Evolutionary conservation across 2,113 vertebrate genomes (phyloP).

Genomic region (Aspiorhynchus laticeps): DNA sequence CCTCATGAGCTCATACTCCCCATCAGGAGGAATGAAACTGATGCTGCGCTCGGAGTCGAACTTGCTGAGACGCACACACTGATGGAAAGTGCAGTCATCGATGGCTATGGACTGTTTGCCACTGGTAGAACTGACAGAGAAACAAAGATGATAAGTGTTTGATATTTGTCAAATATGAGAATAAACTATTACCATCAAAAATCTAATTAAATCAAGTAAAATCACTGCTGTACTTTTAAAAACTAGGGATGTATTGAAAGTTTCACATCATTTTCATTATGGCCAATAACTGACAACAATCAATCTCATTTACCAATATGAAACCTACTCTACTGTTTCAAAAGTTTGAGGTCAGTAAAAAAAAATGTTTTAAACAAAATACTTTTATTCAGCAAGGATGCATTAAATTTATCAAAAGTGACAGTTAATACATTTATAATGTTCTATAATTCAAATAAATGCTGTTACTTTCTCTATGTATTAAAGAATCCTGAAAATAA

Average conservation of each 20-base stretch:
- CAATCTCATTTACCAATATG: background rate
- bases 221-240: background rate
- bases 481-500: background rate
- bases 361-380: background rate
- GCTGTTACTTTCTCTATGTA: background rate
- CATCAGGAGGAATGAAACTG: slow-evolving; percentile 99
- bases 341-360: background rate
- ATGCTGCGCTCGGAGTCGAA: slow-evolving; percentile 99
- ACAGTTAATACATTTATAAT: background rate
- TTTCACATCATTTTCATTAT: background rate
- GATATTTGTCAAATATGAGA: background rate
- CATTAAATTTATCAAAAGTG: background rate
- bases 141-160: background rate
- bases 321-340: background rate
- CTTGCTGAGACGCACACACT: slow-evolving; percentile 98
- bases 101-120: slow-evolving; percentile 99
- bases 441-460: background rate
- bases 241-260: background rate
- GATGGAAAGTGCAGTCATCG: slow-evolving; percentile 99
- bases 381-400: background rate
- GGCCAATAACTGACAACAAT: background rate
- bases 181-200: background rate
- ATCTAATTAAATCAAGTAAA: background rate
- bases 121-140: slow-evolving; percentile 66
- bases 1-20: slow-evolving; percentile 99